A percentile compares a stretch with the other conserved stretches of the same genome.
phyloP scores from a whole-genome alignment of 2,797 vertebrate genomes.

The Mallotus villosus region DNA sequence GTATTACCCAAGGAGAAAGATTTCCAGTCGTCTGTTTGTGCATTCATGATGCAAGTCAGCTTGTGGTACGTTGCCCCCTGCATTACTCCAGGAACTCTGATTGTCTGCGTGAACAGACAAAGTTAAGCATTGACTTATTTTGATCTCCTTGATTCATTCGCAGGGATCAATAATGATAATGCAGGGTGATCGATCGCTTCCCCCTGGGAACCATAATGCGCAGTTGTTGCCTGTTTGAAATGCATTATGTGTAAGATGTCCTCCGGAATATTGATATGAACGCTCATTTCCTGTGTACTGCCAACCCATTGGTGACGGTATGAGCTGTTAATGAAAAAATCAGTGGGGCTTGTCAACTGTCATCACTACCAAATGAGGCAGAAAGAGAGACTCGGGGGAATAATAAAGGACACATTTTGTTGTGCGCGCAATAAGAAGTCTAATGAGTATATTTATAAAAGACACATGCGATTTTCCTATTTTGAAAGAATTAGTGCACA shows the following conservation, averaged over 20 bases:
- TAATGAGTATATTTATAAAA: conserved; percentile 46
- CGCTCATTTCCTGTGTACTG: conserved; percentile 67
- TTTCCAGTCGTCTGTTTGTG: no score
- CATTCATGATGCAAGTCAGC: neutral
- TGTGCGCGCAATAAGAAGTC: conserved; percentile 45
- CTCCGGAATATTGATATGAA: conserved; percentile 62
- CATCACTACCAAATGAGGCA: conserved; percentile 61
- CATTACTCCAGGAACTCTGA: neutral
- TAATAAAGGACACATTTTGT: conserved; percentile 53
- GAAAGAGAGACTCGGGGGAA: conserved; percentile 44
- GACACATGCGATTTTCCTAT: conserved; percentile 1
- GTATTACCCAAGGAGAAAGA: no score
- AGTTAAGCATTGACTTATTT: conserved; percentile 33
- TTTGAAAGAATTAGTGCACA: conserved; percentile 34
- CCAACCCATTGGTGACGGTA: conserved; percentile 37
- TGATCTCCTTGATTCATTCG: conserved; percentile 22
- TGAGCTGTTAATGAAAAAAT: conserved; percentile 66
- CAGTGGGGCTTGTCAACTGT: conserved; percentile 61
- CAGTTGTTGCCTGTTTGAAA: conserved; percentile 39
- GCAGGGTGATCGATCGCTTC: conserved; percentile 38
- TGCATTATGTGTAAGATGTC: conserved; percentile 51
- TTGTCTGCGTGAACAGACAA: conserved; percentile 12
- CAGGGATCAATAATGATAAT: conserved; percentile 61
- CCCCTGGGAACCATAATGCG: conserved; percentile 17
- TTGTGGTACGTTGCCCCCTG: neutral